Conservation (phyloP, 2,797 vertebrate genomes). For the Pipistrellus nathusii region DNA sequence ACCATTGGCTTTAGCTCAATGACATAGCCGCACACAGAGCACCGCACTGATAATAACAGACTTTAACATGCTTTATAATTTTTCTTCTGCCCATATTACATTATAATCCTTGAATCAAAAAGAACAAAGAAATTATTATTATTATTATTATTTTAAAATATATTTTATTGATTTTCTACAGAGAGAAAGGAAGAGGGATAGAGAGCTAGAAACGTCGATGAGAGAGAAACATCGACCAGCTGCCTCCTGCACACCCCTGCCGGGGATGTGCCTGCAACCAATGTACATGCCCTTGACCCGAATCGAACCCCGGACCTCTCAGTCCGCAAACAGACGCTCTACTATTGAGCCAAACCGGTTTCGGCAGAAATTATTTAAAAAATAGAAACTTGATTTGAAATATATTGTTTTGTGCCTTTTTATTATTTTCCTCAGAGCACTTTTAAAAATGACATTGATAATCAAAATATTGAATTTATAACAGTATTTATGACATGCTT, state of each 20-base stretch:
- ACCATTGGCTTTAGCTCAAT: slow-evolving; percentile 41
- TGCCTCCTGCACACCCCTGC: no score
- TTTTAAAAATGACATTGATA: neutral
- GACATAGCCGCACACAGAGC: neutral
- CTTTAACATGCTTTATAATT: slow-evolving; percentile 31
- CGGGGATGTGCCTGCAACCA: no score
- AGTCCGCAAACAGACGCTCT: no score
- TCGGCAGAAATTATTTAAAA: neutral
- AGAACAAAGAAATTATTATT: neutral
- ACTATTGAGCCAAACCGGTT: no score
- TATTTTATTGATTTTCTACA: no score
- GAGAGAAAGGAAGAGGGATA: no score
- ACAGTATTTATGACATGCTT: neutral
- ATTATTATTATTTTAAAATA: neutral
- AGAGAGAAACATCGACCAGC: no score
- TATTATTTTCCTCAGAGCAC: neutral
- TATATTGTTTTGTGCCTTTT: slow-evolving; percentile 5
- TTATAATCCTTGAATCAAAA: slow-evolving; percentile 53
- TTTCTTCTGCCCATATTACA: slow-evolving; percentile 25
- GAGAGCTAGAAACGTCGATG: no score
- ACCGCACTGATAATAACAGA: slow-evolving; percentile 6
- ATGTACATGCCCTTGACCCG: no score
- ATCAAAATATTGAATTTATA: neutral
- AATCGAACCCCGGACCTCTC: no score
- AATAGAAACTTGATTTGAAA: neutral